Percentiles rank a stretch among this genome's conserved stretches.
Evolutionary conservation across 1,140 invertebrate genomes (phyloP).

Genomic region (Vanessa tameamea): DNA sequence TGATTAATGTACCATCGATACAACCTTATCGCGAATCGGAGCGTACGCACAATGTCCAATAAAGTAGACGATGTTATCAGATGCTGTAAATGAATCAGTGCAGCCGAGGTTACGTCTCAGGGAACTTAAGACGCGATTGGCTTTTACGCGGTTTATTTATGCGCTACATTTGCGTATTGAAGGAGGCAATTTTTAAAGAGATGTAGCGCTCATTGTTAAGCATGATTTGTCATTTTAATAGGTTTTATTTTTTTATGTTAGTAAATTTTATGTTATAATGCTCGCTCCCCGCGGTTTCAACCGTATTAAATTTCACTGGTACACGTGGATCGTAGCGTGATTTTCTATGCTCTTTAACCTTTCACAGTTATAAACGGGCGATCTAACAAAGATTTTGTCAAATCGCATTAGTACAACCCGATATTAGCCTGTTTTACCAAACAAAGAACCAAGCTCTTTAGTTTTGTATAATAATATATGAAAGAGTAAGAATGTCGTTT

Average conservation of each 20-base stretch:
- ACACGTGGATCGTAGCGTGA: no score
- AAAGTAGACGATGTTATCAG: constrained; percentile 73
- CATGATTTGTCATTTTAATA: constrained; percentile 17
- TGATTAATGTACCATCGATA: constrained; percentile 66
- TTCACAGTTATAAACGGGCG: no score
- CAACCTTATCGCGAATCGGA: constrained; percentile 62
- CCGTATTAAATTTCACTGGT: not conserved
- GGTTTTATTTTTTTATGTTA: not conserved
- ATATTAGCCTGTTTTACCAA: no score
- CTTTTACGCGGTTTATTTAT: constrained; percentile 29
- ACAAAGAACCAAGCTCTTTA: no score
- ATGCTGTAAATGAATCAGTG: constrained; percentile 73
- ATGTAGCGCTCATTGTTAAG: constrained; percentile 16
- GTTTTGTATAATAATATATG: no score
- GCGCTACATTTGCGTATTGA: constrained; percentile 31
- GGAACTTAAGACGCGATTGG: constrained; percentile 41
- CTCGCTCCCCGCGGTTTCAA: no score
- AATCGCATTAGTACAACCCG: no score
- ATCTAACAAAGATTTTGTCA: no score
- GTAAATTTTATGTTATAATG: not conserved
- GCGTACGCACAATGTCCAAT: constrained; percentile 73
- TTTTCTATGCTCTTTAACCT: no score
- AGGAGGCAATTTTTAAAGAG: constrained; percentile 21
- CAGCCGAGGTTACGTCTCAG: constrained; percentile 44
- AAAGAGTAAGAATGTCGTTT: no score